Base-by-base conservation (phyloP, 1,140 invertebrate species). In the Philopotamus ludificatus region DNA sequence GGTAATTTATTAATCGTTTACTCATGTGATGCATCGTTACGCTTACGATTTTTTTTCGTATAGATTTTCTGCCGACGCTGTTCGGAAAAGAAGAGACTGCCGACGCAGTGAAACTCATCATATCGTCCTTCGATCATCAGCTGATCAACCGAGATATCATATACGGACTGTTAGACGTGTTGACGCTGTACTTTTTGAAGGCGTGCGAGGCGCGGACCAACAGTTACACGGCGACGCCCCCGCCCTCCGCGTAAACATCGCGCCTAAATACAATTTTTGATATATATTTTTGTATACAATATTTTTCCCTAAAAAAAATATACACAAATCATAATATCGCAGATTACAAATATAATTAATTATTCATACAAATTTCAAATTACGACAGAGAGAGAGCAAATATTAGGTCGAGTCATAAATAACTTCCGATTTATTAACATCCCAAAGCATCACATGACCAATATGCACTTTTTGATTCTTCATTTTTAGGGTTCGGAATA, bases 101-200 rank as follows among this genome's bases (percentile, higher is more conserved):
- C 0, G 55, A 67, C 1, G 67, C 76, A 0, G 65, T 74, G 0
- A 62, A 59, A 16, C 68, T 77, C 20, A 23, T 72, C 0, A 65
- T 77, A 15, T 67, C 67, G 2, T 79, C 77, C 44, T 70, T 80
- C 47, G 74, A 74, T 12, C 73, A 77, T 70, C 69, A 74, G 34
- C 64, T 70, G 1, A 26, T 79, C 10, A 79, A 78, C 62, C 72
- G 70, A 39, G 79, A 80, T 66, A 62, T 80, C 3, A 62, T 74
- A 0, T 78, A 71, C 54, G 72, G 75, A 1, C 28, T 72, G 0
- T 54, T 79, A 20, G 79, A 80, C 63, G 50, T 77, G 0, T 53
- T 76, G 21, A 71, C 72, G 0, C 63, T 73, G 12, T 76, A 78
- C 64, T 79, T 77, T 63, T 74, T 75, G 23, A 75, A 73, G 44